Base-by-base conservation (phyloP, 2,888 invertebrate species). In the Neelides folsomi region DNA sequence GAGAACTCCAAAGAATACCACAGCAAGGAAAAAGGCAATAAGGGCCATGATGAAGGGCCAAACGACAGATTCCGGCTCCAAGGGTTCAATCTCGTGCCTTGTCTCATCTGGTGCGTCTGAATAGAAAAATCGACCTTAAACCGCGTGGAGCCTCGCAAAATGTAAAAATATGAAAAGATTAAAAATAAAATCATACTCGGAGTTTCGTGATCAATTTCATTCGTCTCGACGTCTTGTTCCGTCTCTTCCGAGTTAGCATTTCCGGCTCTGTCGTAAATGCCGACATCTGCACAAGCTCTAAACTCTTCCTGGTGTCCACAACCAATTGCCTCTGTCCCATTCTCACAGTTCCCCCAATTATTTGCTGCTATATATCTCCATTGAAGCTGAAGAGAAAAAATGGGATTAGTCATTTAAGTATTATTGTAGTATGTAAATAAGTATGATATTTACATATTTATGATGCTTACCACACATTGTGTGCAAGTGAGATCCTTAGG, bases 271-370 rank as follows among this genome's bases (percentile, higher is more conserved):
- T 78, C 79, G 2, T 79, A 79, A 38, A 89, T 80, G 13, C 81
- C 75, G 42, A 87, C 80, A 66, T 89, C 88, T 0, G 88, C 81
- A 63, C 88, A 88, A 0, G 85, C 83, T 16, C 88, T 76, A 66
- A 89, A 89, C 67, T 88, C 86, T 68, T 89, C 89, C 68, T 89
- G 89, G 0, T 83, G 83, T 0, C 89, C 89, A 67, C 89, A 89
- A 0, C 89, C 89, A 1, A 89, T 82, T 0, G 81, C 82, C 85
- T 44, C 78, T 64, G 4, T 67, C 64, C 55, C 66, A 63, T 51
- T 55, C 41, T 49, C 60, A 65, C 59, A 57, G 12, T 37, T 44
- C 9, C 57, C 57, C 86, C 86, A 87, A 67, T 85, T 86, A 67
- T 86, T 86, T 2, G 71, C 87, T 42, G 89, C 87, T 51, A 85